Evolutionary conservation across 2,888 invertebrate species (phyloP).

Genomic region (Meta bourneti): DNA sequence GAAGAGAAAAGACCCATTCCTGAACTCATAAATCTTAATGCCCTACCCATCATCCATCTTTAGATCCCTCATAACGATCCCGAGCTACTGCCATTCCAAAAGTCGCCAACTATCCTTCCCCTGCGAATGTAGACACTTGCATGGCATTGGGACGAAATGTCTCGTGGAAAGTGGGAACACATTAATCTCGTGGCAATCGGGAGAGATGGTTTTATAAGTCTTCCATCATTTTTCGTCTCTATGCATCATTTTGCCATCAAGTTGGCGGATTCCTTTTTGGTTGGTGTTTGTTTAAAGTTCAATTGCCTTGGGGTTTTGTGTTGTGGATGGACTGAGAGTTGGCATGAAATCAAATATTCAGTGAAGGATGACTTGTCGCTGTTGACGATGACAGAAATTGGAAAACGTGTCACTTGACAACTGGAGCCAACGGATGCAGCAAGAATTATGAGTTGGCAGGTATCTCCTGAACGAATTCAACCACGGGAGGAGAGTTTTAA

Average conservation of each 20-base stretch:
- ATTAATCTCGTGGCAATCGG: conserved; percentile 37
- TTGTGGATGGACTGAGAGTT: not conserved
- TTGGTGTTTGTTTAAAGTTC: conserved; percentile 1
- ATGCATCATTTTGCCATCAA: conserved; percentile 23
- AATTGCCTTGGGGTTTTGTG: not conserved
- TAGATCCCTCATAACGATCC: conserved; percentile 10
- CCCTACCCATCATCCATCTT: conserved; percentile 12
- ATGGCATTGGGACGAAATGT: not conserved
- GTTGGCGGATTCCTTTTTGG: not conserved
- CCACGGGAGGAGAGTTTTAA: no score
- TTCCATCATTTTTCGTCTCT: conserved; percentile 8
- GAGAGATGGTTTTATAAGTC: conserved; percentile 39
- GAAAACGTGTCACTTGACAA: no score
- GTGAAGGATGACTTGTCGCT: not conserved
- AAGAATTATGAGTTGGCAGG: no score
- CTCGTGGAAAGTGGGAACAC: conserved; percentile 5
- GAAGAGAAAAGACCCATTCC: conserved; percentile 11
- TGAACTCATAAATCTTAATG: conserved; percentile 38
- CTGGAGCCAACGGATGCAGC: no score
- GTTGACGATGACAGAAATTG: no score
- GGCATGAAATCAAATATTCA: not conserved
- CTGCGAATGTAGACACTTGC: conserved; percentile 26
- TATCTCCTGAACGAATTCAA: no score
- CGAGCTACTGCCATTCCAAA: conserved; percentile 37
- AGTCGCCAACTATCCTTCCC: conserved; percentile 39